Conservation (phyloP, 2,113 vertebrate species). For the Psophia crepitans region DNA sequence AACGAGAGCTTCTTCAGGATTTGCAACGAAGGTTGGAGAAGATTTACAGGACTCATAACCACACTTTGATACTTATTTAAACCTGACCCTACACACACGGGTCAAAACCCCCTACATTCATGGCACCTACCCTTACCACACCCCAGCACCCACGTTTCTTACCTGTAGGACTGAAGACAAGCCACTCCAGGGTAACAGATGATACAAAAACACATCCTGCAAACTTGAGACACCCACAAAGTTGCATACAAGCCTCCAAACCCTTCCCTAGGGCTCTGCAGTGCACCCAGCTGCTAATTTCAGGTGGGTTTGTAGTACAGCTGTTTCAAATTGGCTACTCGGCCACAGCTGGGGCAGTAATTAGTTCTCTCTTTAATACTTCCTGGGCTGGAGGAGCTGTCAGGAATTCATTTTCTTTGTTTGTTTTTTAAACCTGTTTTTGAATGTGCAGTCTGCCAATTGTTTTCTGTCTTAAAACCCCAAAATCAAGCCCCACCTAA, state of each 20-base stretch:
- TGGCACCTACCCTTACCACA: fast-evolving
- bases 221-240: fast-evolving
- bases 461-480: neutral
- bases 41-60: neutral
- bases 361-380: neutral
- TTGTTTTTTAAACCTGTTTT: neutral
- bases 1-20: neutral
- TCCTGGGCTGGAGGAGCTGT: neutral
- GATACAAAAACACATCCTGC: neutral
- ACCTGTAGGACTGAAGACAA: neutral
- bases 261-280: fast-evolving
- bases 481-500: neutral
- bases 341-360: neutral
- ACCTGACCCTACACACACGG: fast-evolving
- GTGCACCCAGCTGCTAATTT: neutral
- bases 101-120: fast-evolving
- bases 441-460: neutral
- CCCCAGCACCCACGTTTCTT: fast-evolving
- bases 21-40: neutral
- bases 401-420: neutral
- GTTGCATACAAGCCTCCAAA: fast-evolving
- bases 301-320: neutral
- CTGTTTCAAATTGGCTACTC: conserved; percentile 26
- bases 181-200: fast-evolving
- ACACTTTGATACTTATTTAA: neutral